Evolutionary conservation across 2,113 vertebrate species (phyloP).

Genomic region (Turdus rufiventris): DNA sequence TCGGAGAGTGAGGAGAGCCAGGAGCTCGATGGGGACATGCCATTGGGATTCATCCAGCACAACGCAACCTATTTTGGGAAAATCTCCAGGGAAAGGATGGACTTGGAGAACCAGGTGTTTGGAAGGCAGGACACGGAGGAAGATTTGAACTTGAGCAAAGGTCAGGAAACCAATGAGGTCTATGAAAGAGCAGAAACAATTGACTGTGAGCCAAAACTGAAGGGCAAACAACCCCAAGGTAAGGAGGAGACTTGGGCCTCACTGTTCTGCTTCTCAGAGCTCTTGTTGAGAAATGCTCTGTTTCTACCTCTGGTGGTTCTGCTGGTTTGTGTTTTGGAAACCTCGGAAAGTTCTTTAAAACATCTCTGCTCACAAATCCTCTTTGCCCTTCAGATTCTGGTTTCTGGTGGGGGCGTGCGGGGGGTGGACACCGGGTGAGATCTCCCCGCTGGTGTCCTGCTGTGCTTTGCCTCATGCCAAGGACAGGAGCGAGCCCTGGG

Average conservation of each 20-base stretch:
- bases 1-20: constrained; percentile 76
- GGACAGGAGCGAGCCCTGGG: constrained; percentile 21
- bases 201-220: constrained; percentile 78
- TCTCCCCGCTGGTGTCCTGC: not conserved
- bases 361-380: constrained; percentile 30
- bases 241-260: constrained; percentile 47
- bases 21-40: constrained; percentile 65
- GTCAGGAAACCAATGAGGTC: constrained; percentile 91
- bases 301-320: constrained; percentile 39
- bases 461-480: constrained; percentile 7
- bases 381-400: constrained; percentile 65
- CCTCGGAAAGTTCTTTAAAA: constrained; percentile 36
- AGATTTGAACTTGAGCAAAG: constrained; percentile 72
- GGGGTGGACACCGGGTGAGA: not conserved
- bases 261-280: constrained; percentile 29
- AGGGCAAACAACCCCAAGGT: constrained; percentile 78
- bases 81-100: constrained; percentile 58
- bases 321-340: constrained; percentile 39
- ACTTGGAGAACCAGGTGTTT: constrained; percentile 66
- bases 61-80: constrained; percentile 78
- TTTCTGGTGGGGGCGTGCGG: not conserved
- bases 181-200: constrained; percentile 79
- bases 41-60: constrained; percentile 64
- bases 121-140: constrained; percentile 46
- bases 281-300: constrained; percentile 40